phyloP scores from a whole-genome alignment of 2,888 invertebrate genomes.

The Hanleya hanleyi region DNA sequence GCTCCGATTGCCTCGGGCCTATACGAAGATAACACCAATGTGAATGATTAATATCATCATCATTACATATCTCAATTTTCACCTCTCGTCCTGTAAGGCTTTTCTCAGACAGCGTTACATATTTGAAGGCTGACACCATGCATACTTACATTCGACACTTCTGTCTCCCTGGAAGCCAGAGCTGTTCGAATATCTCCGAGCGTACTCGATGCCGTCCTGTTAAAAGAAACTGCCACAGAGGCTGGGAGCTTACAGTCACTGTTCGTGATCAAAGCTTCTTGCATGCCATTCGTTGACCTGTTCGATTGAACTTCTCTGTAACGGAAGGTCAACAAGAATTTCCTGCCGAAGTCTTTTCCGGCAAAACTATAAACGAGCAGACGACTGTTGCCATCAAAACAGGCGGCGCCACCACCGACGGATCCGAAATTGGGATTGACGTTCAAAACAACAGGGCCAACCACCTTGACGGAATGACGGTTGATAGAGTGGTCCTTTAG shows the following conservation, averaged over 20 bases:
- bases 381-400: background rate
- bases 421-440: background rate
- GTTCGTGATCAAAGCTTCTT: background rate
- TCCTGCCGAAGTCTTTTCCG: background rate
- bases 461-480: background rate
- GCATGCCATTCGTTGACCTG: background rate
- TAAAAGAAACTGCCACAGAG: background rate
- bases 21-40: too few relatives aligned
- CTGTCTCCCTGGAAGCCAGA: background rate
- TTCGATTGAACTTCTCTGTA: background rate
- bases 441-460: background rate
- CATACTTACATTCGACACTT: background rate
- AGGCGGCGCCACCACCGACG: background rate
- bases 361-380: background rate
- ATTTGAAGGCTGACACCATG: too few relatives aligned
- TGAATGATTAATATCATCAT: too few relatives aligned
- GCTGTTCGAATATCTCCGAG: background rate
- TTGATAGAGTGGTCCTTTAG: conserved; percentile 1
- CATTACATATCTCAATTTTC: too few relatives aligned
- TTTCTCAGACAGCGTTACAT: too few relatives aligned
- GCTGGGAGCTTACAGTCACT: background rate
- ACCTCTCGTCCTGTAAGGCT: too few relatives aligned
- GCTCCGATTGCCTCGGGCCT: too few relatives aligned
- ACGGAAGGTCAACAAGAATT: background rate
- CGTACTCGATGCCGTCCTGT: background rate